Base-by-base conservation (phyloP, 2,797 vertebrate genomes). In the Rhincodon typus region DNA sequence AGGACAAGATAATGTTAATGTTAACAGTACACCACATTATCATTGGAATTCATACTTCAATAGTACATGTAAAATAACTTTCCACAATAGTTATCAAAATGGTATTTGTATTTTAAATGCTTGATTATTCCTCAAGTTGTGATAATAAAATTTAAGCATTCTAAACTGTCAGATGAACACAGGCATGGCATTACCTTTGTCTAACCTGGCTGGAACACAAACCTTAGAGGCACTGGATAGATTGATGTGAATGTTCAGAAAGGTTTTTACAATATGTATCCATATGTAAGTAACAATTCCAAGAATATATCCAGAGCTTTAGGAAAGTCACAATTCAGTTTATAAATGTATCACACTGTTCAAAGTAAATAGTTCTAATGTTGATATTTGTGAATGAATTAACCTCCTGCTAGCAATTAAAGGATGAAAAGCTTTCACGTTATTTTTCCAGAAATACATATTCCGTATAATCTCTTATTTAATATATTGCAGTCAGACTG, bases 361-460 rank as follows among this genome's bases (percentile, higher is more conserved):
- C 38, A 67, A 93, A 77, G 21, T 77, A 74, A 77, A 53, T 50
- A 95, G 70, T 57, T 77, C 46, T 77, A 6, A 19, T 74, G 30
- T 50, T 95, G 34, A 77, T 95, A 53, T 95, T 30, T 95, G 30
- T 50, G 70, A 95, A 95, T n/a, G 50, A 95, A 95, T 95, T 95
- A 50, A 77, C 30, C 70, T 94, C 38, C 38, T 50, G 94, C 30
- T 74, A 30, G 94, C 94, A 77, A 74, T 95, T 50, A 95, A 57
- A 50, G 74, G 5, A 72, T 27, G 46, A 34, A 74, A 57, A 77
- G 46, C 27, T 77, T 95, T 46, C 46, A 72, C 10, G 50, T 74
- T 67, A 69, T 69, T 69, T 93, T 94, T 57, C 7, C 30, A 94
- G 67, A 95, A 95, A 95, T 72, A 50, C 3, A 34, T 77, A 72